Conservation (phyloP, 2,797 vertebrate species). For the Picus viridis region DNA sequence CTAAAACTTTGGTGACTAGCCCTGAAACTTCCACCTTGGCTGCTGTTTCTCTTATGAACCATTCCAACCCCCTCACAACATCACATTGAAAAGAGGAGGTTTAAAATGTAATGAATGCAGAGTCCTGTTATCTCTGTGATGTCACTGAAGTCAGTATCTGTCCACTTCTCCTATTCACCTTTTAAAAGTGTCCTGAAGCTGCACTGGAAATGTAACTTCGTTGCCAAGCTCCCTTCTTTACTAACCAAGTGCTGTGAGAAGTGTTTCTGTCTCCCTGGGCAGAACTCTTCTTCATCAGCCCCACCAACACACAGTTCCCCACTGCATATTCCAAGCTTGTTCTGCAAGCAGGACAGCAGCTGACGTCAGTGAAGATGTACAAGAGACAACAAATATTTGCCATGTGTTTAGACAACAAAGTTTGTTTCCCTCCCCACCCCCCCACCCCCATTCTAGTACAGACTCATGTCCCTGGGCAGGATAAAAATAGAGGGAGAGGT, state of each 20-base stretch:
- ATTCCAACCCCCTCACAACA: neutral
- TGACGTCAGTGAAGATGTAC: constrained; percentile 28
- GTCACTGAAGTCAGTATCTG: neutral
- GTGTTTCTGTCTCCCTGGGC: neutral
- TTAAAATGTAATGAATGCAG: neutral
- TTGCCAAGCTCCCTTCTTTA: neutral
- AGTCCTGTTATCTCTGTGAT: neutral
- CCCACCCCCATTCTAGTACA: neutral
- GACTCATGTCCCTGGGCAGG: neutral
- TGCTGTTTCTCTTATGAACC: neutral
- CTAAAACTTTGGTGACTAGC: neutral
- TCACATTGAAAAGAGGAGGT: neutral
- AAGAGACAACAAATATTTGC: constrained; percentile 53
- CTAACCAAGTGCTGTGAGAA: neutral
- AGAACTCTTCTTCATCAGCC: neutral
- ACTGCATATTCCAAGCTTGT: neutral
- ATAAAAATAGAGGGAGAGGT: neutral
- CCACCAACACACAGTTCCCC: neutral
- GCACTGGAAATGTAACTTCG: neutral
- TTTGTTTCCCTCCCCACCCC: neutral
- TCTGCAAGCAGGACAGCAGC: constrained; percentile 9
- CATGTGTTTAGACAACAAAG: constrained; percentile 34
- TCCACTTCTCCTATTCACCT: neutral
- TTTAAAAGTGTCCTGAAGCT: neutral
- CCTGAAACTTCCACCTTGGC: neutral